Percentiles rank a stretch among this genome's conserved stretches.
phyloP scores from a whole-genome alignment of 1,140 invertebrate genomes.

The Brachionus sp. region DNA sequence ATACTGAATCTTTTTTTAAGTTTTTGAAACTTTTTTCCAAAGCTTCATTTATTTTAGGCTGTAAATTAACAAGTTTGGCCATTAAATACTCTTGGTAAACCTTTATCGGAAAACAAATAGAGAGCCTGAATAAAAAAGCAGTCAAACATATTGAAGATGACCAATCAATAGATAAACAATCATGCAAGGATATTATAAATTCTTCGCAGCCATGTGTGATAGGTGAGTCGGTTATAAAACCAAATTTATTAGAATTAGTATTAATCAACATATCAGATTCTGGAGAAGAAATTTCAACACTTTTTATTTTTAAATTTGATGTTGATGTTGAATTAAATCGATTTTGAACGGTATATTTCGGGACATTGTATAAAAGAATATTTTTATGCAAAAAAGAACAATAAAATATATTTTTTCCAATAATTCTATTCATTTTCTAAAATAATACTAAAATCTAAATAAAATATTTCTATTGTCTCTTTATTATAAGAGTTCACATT shows the following conservation, averaged over 20 bases:
- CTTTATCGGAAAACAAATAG: constrained; percentile 36
- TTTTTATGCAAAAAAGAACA: neutral
- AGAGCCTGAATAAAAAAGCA: neutral
- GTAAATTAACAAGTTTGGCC: constrained; percentile 12
- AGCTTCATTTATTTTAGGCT: constrained; percentile 9
- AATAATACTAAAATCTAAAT: neutral
- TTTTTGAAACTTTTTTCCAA: constrained; percentile 18
- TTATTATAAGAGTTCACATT: constrained; percentile 31
- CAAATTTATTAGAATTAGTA: neutral
- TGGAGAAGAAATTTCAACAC: neutral
- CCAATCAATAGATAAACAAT: neutral
- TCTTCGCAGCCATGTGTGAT: constrained; percentile 4
- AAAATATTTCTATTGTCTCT: neutral
- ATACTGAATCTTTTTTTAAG: constrained; percentile 39
- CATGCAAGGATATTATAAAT: neutral
- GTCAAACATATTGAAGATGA: constrained; percentile 22
- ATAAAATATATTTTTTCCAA: neutral
- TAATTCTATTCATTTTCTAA: constrained; percentile 15
- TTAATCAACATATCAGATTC: neutral
- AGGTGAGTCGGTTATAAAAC: constrained; percentile 9
- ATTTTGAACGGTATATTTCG: neutral
- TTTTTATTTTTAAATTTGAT: neutral
- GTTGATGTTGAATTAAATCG: neutral
- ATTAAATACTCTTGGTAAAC: constrained; percentile 43
- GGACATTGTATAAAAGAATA: neutral